Evolutionary conservation across 2,888 invertebrate genomes (phyloP), one percentile per base, ranked within the genome.

Genomic region (Alcis repandata): DNA sequence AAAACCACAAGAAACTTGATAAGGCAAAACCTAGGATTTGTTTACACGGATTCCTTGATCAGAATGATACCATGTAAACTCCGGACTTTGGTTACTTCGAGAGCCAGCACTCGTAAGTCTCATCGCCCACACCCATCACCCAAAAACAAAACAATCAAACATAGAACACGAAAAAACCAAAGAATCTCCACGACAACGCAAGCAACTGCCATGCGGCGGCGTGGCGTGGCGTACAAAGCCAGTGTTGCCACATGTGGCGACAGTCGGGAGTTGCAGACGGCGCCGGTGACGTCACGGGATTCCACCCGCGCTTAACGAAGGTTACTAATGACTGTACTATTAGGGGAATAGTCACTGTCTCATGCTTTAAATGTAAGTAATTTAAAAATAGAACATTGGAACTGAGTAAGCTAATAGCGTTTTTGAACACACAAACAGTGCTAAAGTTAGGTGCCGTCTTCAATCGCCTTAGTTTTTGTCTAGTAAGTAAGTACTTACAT

Each of bases 201-300:
- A 10, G 13, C 4, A 38, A 13, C 38, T 13, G 13, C 38, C n/a
- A n/a, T n/a, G n/a, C n/a, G 38, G n/a, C 38, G n/a, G n/a, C 38
- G 38, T 7, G n/a, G 13, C 11, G 27, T 6, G 27, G 27, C 38
- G n/a, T 38, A 38, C n/a, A 43, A 43, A 17, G 43, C 43, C 43
- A 19, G n/a, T n/a, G 27, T 27, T n/a, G 15, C 48, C 48, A 48
- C 51, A 60, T 87, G 84, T 89, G 88, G 85, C 79, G 87, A 72
- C 83, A 72, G 83, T 67, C 78, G 72, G 73, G 72, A 69, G 78
- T 63, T 19, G 72, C 59, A 63, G 68, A 51, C 67, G 84, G 87
- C 86, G 87, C 89, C 90, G 77, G 71, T 90, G 87, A 90, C 88
- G 90, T 89, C 86, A 90, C 79, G 79, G 84, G 86, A 85, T 80